phyloP scores from a whole-genome alignment of 1,140 invertebrate species.

The Zeugodacus cucurbitae region DNA sequence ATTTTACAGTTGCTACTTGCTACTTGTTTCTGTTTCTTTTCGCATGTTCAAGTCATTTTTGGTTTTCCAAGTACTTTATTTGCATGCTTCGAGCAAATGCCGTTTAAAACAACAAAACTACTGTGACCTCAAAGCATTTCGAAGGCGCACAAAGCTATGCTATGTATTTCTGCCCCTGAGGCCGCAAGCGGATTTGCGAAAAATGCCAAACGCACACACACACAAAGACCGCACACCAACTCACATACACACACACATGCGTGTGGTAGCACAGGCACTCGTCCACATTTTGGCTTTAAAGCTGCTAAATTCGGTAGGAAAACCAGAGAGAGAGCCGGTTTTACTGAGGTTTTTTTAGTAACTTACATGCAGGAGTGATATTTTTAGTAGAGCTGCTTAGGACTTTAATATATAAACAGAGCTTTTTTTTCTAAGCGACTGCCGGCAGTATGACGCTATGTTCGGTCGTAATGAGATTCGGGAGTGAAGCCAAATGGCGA shows the following conservation, averaged over 20 bases:
- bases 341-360: neutral
- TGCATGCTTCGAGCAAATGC: slow-evolving; percentile 3
- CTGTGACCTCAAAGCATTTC: slow-evolving; percentile 11
- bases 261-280: neutral
- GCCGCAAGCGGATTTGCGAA: neutral
- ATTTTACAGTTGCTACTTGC: neutral
- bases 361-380: neutral
- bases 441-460: too few species aligned
- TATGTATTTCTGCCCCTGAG: neutral
- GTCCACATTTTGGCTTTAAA: neutral
- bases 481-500: too few species aligned
- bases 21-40: neutral
- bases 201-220: neutral
- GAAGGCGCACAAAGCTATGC: neutral
- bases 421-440: neutral
- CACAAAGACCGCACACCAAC: too few species aligned
- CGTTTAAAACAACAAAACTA: slow-evolving; percentile 12
- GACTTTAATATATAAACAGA: neutral
- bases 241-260: neutral
- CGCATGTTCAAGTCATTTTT: slow-evolving; percentile 14
- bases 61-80: slow-evolving; percentile 6
- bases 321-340: neutral
- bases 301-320: neutral
- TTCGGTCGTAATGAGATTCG: too few species aligned
- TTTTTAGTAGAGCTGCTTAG: neutral